These are phyloP conservation scores for Periplaneta americana DNA, from an alignment of 1,140 invertebrate genomes.

Conservation along the genomic window DNA sequence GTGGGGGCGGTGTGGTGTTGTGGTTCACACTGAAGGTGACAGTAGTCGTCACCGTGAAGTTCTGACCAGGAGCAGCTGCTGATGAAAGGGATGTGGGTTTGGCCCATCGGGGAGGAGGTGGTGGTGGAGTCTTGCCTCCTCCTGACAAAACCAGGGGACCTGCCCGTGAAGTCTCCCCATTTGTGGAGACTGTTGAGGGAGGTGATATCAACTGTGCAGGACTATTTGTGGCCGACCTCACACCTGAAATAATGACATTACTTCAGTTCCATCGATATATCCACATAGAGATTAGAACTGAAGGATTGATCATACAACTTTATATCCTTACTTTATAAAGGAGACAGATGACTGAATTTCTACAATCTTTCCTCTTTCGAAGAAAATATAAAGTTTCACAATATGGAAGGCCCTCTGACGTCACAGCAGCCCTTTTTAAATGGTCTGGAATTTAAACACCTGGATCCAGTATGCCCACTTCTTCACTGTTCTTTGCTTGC, in stretches of 20 bases:
- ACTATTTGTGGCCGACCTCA: conserved; percentile 6
- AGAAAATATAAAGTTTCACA: too few species aligned
- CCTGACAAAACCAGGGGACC: conserved; percentile 17
- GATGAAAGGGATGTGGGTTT: conserved; percentile 42
- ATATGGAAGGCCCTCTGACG: too few species aligned
- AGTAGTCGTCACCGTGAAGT: conserved; percentile 76
- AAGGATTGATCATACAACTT: too few species aligned
- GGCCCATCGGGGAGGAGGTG: conserved; percentile 50
- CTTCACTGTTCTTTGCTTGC: too few species aligned
- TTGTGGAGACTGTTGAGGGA: background rate
- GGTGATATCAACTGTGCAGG: conserved; percentile 1
- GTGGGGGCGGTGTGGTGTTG: conserved; percentile 26
- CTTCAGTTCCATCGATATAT: too few species aligned
- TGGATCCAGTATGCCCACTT: too few species aligned
- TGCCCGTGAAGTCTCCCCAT: background rate
- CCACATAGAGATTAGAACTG: too few species aligned
- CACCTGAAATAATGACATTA: background rate
- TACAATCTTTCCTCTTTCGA: too few species aligned
- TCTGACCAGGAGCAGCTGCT: conserved; percentile 37
- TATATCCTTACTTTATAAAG: too few species aligned
- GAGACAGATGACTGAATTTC: too few species aligned
- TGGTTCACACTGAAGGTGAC: conserved; percentile 74
- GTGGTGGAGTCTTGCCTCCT: conserved; percentile 53
- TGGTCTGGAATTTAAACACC: too few species aligned
- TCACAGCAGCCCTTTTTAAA: too few species aligned